Evolutionary conservation across 2,113 vertebrate genomes (phyloP), one percentile per base, ranked within the genome.

Genomic region (Cryptotis parvus): DNA sequence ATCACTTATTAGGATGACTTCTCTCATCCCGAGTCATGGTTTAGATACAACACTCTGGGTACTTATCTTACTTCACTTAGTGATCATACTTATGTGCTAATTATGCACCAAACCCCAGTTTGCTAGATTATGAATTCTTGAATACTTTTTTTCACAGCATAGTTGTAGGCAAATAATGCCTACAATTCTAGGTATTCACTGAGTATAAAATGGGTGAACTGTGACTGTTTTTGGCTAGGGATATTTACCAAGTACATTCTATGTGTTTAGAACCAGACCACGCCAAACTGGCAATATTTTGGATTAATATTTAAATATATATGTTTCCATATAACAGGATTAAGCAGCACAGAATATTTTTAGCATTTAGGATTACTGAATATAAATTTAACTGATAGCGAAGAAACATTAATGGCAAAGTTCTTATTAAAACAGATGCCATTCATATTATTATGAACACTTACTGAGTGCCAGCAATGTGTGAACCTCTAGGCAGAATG

Each of bases 381-480:
- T 84, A 68, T 75, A 73, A 89, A 89, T 89, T 88, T 69, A 87
- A 77, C 26, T 65, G 73, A 92, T 33, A 78, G 20, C 55, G 91
- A 92, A 69, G 45, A 92, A 89, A 84, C 89, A 84, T 74, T 94
- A 89, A 90, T 29, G n/a, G 35, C 35, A 91, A 92, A 61, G 3
- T 89, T 95, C 7, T 2, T 85, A 80, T 58, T 58, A 90, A 93
- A 92, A 87, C 89, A 95, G 94, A 95, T 92, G 95, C 3, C 77
- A 90, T 87, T 95, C 65, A 65, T 69, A 43, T 84, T 93, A 27
- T 78, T 95, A 89, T 73, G 35, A 91, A 93, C 63, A 86, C 35
- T 90, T 90, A 79, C 27, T 82, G 61, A 89, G 61, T 82, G 55
- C 77, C 79, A 94, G 68, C 75, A 77, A 79, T 87, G 70, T 94